These are phyloP conservation scores for Acridotheres tristis DNA, from an alignment of 2,797 vertebrate genomes.

Conservation along the genomic window DNA sequence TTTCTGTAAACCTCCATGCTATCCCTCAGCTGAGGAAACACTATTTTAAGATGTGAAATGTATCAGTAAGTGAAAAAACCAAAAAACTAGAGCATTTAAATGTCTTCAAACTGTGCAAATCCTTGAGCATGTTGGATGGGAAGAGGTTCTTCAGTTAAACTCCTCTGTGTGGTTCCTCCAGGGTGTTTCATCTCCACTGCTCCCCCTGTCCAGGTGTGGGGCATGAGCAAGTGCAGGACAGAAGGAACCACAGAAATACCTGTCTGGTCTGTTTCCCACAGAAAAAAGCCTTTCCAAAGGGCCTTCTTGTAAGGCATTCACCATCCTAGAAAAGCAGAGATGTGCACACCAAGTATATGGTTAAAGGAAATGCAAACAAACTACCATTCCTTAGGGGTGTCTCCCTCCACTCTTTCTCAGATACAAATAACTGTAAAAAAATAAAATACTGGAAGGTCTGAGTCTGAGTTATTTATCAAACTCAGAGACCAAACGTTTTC, in stretches of 20 bases:
- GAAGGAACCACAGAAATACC: background rate
- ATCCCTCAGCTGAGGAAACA: background rate
- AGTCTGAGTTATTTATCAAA: background rate
- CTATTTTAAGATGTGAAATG: background rate
- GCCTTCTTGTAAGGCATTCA: background rate
- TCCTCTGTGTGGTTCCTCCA: background rate
- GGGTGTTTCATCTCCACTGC: background rate
- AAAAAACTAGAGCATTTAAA: background rate
- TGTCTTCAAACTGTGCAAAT: background rate
- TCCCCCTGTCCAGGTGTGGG: background rate
- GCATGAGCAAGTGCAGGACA: background rate
- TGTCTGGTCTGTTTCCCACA: background rate
- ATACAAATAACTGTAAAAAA: background rate
- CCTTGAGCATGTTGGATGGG: background rate
- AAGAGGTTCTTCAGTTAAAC: background rate
- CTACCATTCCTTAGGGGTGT: background rate
- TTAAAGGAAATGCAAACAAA: background rate
- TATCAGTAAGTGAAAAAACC: background rate
- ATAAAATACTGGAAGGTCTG: background rate
- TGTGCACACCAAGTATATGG: rapidly evolving
- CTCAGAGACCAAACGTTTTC: background rate
- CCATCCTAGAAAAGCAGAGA: background rate
- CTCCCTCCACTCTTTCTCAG: background rate
- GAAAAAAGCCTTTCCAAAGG: background rate
- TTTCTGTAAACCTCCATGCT: background rate